Base-by-base conservation (phyloP, 1,140 invertebrate species). In the Battus philenor region DNA sequence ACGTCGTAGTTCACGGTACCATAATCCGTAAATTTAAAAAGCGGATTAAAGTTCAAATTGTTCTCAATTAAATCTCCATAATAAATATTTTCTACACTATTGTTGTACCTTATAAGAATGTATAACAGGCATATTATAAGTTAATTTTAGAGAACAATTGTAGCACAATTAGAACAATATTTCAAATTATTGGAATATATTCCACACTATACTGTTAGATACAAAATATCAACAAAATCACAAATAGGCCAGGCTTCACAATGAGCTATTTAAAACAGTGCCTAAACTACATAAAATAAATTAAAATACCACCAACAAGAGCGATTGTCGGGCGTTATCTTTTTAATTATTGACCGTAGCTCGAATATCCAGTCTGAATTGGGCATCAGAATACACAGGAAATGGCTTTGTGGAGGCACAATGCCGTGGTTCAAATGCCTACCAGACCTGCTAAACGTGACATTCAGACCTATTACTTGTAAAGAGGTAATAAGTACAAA, bases 341-440 rank as follows among this genome's bases (percentile, higher is more conserved):
- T 15, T 41, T 41, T 41, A 41, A 29, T 41, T 41, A 41, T 41
- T 41, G 36, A 18, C 22, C 24, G 38, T 16, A 13, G 12, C 4
- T 2, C 2, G 18, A 15, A 2, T 24, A 16, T 22, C 8, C 22
- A 4, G 24, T 2, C 31, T 41, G 22, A 41, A 41, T 29, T 26
- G 24, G 38, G 13, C 38, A 41, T 41, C 38, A 41, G 38, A 41
- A 34, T 36, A 44, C 13, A 51, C 46, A 45, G 50, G 46, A 54
- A 49, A 48, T 24, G 20, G 43, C 31, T 48, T 53, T 49, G 41
- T 46, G 22, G 29, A 29, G 17, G 22, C 44, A 45, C 50, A 53
- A 53, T 53, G 10, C 15, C 5, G 9, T 16, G 33, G 17, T 17
- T 36, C 33, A 20, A 20, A 36, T 36, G 20, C 15, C 33, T 17